Evolutionary conservation across 2,797 vertebrate species (phyloP).

Genomic region (Sebastes goodei): DNA sequence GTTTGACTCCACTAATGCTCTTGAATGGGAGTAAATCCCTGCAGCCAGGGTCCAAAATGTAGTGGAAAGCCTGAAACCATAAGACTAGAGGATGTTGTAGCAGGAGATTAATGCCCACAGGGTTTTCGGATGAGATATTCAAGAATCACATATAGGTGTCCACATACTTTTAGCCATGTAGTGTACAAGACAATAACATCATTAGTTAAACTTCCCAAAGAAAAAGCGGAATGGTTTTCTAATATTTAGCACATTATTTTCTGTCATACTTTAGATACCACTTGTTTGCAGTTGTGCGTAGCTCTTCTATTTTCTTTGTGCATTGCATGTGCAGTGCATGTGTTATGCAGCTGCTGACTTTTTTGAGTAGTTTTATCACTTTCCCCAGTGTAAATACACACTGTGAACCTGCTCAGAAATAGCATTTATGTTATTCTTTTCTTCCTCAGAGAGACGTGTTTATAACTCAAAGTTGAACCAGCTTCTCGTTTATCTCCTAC

Average conservation of each 20-base stretch:
- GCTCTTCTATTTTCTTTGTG: not conserved
- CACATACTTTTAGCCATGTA: not conserved
- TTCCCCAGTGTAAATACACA: not conserved
- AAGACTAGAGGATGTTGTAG: not conserved
- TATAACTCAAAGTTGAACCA: not conserved
- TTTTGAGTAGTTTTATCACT: not conserved
- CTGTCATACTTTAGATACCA: not conserved
- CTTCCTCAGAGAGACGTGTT: slow-evolving; percentile 1
- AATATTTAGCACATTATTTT: not conserved
- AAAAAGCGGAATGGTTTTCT: not conserved
- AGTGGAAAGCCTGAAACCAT: not conserved
- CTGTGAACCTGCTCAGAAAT: not conserved
- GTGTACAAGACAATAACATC: fast-evolving
- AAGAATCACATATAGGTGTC: not conserved
- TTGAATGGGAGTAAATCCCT: not conserved
- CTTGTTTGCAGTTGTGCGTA: not conserved
- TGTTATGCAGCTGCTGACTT: not conserved
- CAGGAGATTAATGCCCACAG: not conserved
- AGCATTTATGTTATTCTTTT: not conserved
- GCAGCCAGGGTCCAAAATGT: not conserved
- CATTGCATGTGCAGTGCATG: not conserved
- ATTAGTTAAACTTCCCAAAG: not conserved
- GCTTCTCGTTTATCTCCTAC: slow-evolving; percentile 33
- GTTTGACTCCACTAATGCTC: fast-evolving
- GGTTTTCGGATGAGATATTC: not conserved